Percentiles rank a stretch among this genome's conserved stretches.
Conservation (phyloP, 2,797 vertebrate species). For the Halcyon badia region DNA sequence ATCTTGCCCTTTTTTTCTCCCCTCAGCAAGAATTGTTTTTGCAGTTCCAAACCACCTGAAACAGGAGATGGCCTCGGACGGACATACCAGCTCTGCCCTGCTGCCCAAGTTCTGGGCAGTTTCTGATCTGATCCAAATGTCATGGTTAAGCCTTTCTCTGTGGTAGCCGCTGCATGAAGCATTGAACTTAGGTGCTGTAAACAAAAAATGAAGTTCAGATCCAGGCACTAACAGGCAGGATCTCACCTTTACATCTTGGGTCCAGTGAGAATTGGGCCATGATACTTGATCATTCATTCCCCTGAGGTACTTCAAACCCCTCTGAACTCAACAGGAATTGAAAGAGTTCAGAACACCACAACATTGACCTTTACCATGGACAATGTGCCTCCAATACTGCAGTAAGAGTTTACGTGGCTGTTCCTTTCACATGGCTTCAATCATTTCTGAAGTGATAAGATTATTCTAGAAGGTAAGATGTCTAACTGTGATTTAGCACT, state of each 20-base stretch:
- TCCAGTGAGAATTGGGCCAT: neutral
- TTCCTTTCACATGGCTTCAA: neutral
- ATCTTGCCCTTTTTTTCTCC: neutral
- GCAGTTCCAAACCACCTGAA: neutral
- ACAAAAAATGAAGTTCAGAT: neutral
- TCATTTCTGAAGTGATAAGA: neutral
- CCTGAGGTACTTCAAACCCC: neutral
- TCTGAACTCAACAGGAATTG: neutral
- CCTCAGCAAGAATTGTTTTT: neutral
- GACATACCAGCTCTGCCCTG: neutral
- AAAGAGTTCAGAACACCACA: neutral
- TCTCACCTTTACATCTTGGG: neutral
- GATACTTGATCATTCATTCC: neutral
- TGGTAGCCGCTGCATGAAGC: neutral
- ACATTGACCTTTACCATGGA: neutral
- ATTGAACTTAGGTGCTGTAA: neutral
- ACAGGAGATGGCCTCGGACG: neutral
- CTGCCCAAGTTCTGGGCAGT: neutral
- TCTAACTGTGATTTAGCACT: neutral
- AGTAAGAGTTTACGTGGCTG: neutral
- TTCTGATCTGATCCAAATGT: neutral
- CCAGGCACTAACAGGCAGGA: neutral
- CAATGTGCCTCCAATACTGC: neutral
- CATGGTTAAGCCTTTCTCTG: neutral
- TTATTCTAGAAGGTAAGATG: neutral